Evolutionary conservation across 2,113 vertebrate species (phyloP).

Genomic region (Scartelaos histophorus): DNA sequence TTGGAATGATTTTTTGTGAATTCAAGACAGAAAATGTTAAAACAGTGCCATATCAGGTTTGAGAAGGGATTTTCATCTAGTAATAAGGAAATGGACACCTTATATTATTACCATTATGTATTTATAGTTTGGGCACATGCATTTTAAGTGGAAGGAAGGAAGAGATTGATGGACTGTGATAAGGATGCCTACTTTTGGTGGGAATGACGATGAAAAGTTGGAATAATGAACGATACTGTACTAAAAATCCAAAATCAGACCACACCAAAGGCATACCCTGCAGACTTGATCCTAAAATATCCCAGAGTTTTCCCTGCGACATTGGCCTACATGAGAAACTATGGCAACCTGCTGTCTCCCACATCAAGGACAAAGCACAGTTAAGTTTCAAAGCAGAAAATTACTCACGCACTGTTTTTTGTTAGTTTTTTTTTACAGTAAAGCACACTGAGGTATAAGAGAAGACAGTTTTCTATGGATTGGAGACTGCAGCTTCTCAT

Average conservation of each 20-base stretch:
- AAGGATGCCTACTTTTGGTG: constrained; percentile 66
- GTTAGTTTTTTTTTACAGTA: constrained; percentile 20
- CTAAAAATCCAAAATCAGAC: constrained; percentile 71
- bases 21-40: constrained; percentile 69
- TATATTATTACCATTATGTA: constrained; percentile 72
- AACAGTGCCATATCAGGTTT: constrained; percentile 76
- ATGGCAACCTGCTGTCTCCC: constrained; percentile 37
- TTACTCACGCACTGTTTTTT: neutral
- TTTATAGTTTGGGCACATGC: constrained; percentile 71
- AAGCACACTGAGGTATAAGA: constrained; percentile 28
- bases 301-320: neutral
- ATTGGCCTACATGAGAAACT: constrained; percentile 11
- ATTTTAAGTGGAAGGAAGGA: constrained; percentile 46
- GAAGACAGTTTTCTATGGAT: neutral
- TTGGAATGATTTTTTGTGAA: constrained; percentile 64
- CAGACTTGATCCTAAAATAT: constrained; percentile 14
- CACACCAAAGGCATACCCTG: constrained; percentile 48
- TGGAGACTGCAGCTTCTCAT: constrained; percentile 5
- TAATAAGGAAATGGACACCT: constrained; percentile 57
- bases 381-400: constrained; percentile 2
- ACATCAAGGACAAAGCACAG: constrained; percentile 56
- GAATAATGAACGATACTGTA: constrained; percentile 45
- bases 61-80: constrained; percentile 59
- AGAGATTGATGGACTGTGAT: constrained; percentile 19
- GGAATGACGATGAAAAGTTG: constrained; percentile 78